Percentiles rank a stretch among this genome's conserved stretches.
Conservation (phyloP, 2,888 invertebrate species). For the Luperina testacea region DNA sequence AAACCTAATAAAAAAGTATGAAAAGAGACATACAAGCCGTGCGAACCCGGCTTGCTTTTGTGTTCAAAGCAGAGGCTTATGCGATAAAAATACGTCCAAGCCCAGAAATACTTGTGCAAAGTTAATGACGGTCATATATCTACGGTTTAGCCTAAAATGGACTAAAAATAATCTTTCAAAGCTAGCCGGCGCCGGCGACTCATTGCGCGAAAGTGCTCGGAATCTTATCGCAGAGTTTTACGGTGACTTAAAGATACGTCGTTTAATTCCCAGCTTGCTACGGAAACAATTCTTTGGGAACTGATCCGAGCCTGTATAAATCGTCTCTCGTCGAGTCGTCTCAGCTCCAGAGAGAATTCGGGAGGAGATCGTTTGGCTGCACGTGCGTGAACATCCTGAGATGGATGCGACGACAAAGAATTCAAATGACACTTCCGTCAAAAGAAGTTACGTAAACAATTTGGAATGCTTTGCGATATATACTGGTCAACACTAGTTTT, state of each 20-base stretch:
- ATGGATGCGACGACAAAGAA: constrained; percentile 55
- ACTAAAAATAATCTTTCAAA: constrained; percentile 57
- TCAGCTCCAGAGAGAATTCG: constrained; percentile 38
- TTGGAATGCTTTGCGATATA: constrained; percentile 27
- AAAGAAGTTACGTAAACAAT: constrained; percentile 41
- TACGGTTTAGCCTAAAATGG: constrained; percentile 59
- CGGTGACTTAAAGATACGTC: constrained; percentile 61
- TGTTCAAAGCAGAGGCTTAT: constrained; percentile 60
- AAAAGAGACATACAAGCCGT: constrained; percentile 57
- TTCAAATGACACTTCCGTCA: constrained; percentile 45
- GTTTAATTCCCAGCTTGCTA: constrained; percentile 62
- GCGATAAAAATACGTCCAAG: constrained; percentile 54
- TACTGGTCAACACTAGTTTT: too few species aligned
- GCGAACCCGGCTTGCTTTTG: constrained; percentile 42
- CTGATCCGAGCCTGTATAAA: constrained; percentile 48
- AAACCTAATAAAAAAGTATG: constrained; percentile 65
- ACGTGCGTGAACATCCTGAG: constrained; percentile 59
- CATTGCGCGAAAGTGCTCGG: constrained; percentile 55
- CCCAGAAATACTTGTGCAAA: constrained; percentile 51
- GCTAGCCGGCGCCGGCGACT: constrained; percentile 47
- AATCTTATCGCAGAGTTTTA: constrained; percentile 64
- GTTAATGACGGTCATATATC: constrained; percentile 60
- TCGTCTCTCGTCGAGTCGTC: constrained; percentile 45
- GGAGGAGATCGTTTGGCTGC: constrained; percentile 49
- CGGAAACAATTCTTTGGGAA: constrained; percentile 62